Percentiles rank a stretch among this genome's conserved stretches.
These are phyloP conservation scores for Protobothrops flavoviridis DNA, from an alignment of 2,113 vertebrate genomes.

Conservation along the genomic window DNA sequence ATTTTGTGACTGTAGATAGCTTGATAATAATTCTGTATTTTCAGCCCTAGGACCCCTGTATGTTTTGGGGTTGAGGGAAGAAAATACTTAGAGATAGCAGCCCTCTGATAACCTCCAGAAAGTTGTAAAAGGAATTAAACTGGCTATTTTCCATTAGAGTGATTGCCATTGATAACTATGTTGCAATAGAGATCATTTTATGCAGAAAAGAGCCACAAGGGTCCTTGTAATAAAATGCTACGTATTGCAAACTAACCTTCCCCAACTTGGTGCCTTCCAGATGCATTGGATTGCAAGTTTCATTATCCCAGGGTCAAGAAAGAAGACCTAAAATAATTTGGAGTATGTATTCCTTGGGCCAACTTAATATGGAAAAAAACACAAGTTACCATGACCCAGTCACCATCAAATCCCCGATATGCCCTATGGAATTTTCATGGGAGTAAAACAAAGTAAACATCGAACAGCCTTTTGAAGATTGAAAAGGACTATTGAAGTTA, in stretches of 20 bases:
- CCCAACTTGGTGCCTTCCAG: neutral
- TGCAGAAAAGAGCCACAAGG: neutral
- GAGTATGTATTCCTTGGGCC: neutral
- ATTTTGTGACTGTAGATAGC: neutral
- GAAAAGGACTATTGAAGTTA: neutral
- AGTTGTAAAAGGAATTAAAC: neutral
- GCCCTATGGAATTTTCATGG: neutral
- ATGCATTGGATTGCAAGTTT: neutral
- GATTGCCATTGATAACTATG: neutral
- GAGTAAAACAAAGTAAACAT: neutral
- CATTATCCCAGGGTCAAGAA: neutral
- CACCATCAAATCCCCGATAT: neutral
- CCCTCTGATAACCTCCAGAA: neutral
- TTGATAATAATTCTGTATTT: neutral
- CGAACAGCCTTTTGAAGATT: neutral
- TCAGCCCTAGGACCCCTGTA: neutral
- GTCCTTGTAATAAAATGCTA: conserved; percentile 5
- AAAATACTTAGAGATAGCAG: neutral
- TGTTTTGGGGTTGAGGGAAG: neutral
- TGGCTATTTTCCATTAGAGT: neutral
- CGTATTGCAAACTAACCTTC: neutral
- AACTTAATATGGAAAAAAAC: neutral
- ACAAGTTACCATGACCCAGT: neutral
- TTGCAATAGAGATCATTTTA: neutral
- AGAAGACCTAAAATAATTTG: neutral